Evolutionary conservation across 2,113 vertebrate genomes (phyloP).

Genomic region (Pipra filicauda): DNA sequence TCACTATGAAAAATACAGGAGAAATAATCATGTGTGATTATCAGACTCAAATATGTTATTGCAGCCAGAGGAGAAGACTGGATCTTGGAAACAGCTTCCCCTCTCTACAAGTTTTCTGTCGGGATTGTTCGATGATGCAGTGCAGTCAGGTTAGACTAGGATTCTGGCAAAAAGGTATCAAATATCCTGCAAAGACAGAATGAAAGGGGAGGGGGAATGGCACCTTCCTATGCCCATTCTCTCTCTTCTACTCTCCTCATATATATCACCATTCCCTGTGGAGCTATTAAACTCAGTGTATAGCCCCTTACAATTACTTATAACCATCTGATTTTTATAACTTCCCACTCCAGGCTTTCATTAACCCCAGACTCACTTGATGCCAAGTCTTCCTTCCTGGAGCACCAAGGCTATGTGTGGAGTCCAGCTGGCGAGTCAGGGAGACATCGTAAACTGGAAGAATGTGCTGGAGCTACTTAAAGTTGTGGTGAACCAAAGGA

Average conservation of each 20-base stretch:
- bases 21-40: not conserved
- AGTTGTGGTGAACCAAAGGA: conserved; percentile 50
- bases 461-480: conserved; percentile 54
- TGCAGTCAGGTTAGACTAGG: not conserved
- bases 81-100: not conserved
- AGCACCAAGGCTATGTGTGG: conserved; percentile 47
- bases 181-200: not conserved
- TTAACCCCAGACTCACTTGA: conserved; percentile 46
- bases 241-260: not conserved
- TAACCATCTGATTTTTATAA: conserved; percentile 62
- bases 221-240: not conserved
- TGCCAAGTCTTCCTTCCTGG: conserved; percentile 58
- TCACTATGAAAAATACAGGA: not conserved
- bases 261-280: not conserved
- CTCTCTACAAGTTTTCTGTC: not conserved
- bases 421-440: conserved; percentile 35
- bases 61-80: not conserved
- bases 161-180: not conserved
- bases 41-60: not conserved
- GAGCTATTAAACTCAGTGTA: conserved; percentile 8
- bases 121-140: not conserved
- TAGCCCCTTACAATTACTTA: conserved; percentile 27
- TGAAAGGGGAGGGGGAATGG: not conserved
- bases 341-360: conserved; percentile 57
- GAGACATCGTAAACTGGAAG: not conserved